Evolutionary conservation across 2,888 invertebrate genomes (phyloP).

Genomic region (Tachina grossa): DNA sequence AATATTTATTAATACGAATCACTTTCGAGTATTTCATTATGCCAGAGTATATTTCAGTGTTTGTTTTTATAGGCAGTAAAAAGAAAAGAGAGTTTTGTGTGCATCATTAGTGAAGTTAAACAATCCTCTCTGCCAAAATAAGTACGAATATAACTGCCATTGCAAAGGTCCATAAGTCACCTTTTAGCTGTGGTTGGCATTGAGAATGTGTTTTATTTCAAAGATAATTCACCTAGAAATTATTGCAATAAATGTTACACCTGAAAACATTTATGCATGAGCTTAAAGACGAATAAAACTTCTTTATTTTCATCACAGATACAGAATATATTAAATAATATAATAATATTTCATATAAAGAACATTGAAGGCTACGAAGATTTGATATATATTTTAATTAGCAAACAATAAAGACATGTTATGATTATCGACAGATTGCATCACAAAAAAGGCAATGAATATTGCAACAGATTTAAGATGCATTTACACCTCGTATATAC

Average conservation of each 20-base stretch:
- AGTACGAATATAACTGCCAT: conserved; percentile 13
- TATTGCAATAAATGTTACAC: conserved; percentile 43
- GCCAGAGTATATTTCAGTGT: not conserved
- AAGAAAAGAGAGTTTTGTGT: not conserved
- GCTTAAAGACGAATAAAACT: conserved; percentile 29
- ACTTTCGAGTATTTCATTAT: not conserved
- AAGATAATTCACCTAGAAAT: conserved; percentile 64
- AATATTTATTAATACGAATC: no score
- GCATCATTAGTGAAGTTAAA: conserved; percentile 14
- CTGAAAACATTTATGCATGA: conserved; percentile 24
- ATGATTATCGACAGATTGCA: no score
- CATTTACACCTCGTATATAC: no score
- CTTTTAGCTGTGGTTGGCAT: conserved; percentile 58
- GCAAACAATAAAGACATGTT: no score
- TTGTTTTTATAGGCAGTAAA: not conserved
- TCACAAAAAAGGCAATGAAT: no score
- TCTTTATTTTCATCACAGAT: not conserved
- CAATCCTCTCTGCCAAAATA: conserved; percentile 6
- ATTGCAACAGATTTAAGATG: no score
- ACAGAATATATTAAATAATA: conserved; percentile 27
- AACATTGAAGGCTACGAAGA: no score
- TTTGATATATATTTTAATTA: no score
- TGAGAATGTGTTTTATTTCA: conserved; percentile 66
- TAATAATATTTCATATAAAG: not conserved
- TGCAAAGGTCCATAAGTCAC: conserved; percentile 56